A percentile compares a stretch with the other conserved stretches of the same genome.
phyloP scores from a whole-genome alignment of 2,797 vertebrate species.

The Tokudaia muenninki region DNA sequence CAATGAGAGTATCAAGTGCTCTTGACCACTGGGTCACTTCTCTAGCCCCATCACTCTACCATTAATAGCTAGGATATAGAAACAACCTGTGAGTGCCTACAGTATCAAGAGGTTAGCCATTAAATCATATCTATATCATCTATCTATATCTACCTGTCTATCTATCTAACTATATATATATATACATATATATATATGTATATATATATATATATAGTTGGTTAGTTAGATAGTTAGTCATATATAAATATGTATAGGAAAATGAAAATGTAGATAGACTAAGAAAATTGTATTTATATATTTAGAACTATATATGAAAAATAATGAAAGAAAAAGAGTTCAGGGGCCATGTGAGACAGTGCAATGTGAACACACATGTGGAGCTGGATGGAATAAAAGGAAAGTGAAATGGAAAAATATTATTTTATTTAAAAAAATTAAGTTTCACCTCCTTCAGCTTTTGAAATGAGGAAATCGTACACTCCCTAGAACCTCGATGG shows the following conservation, averaged over 20 bases:
- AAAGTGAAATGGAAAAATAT: not conserved
- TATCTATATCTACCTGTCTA: too few species aligned
- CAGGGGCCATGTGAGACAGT: not conserved
- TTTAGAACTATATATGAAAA: not conserved
- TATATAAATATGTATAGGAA: not conserved
- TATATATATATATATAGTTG: too few species aligned
- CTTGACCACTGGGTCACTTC: not conserved
- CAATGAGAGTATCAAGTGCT: not conserved
- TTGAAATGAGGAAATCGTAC: not conserved
- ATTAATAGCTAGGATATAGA: not conserved
- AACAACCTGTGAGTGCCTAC: not conserved
- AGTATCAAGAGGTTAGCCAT: too few species aligned
- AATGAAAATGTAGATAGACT: not conserved
- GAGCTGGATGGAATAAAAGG: not conserved
- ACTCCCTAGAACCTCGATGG: not conserved
- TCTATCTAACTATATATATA: too few species aligned
- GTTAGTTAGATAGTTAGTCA: not conserved
- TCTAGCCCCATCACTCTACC: not conserved
- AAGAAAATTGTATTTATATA: not conserved
- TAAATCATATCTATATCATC: not conserved
- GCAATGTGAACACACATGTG: not conserved
- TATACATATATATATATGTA: too few species aligned
- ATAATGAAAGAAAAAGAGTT: not conserved
- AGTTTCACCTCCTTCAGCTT: not conserved
- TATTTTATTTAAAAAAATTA: not conserved